Evolutionary conservation across 2,113 vertebrate genomes (phyloP).

Genomic region (Odocoileus virginianus): DNA sequence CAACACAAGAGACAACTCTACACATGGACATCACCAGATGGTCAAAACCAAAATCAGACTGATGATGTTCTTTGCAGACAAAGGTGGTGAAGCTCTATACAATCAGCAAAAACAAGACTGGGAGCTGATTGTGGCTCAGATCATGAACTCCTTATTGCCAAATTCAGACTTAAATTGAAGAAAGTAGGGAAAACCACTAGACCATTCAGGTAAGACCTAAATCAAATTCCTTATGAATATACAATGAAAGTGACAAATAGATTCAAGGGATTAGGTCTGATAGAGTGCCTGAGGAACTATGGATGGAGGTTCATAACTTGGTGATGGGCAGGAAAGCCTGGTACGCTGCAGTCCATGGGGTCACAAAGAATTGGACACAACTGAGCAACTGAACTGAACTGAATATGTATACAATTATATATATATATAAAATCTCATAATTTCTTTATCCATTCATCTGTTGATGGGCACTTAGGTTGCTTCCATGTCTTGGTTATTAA

Average conservation of each 20-base stretch:
- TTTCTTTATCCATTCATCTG: not conserved
- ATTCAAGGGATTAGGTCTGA: not conserved
- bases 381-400: not conserved
- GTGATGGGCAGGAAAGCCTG: not conserved
- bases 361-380: not conserved
- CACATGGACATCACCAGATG: not conserved
- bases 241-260: not conserved
- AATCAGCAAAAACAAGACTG: accelerated
- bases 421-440: not conserved
- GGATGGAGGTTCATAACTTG: not conserved
- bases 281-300: not conserved
- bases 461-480: not conserved
- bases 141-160: not conserved
- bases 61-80: not conserved
- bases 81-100: not conserved
- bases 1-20: not conserved
- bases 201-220: not conserved
- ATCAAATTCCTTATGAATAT: not conserved
- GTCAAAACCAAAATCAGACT: not conserved
- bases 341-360: accelerated
- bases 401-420: not conserved
- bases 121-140: not conserved
- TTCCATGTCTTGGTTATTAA: not conserved
- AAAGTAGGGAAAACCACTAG: not conserved
- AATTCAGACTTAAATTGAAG: not conserved